Evolutionary conservation across 2,113 vertebrate species (phyloP).

Genomic region (Ictalurus punctatus): DNA sequence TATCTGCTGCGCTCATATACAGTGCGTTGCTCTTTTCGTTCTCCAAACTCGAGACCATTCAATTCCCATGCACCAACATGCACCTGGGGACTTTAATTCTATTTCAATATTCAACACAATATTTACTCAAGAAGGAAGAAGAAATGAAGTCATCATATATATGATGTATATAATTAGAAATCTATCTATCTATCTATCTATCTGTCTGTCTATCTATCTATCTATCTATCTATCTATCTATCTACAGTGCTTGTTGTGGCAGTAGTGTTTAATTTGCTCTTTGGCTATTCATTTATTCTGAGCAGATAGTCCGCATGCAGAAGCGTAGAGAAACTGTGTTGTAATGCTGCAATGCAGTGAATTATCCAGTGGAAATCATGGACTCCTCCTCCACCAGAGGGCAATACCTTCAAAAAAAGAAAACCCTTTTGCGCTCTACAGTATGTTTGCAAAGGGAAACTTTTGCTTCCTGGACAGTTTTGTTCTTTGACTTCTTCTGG

Average conservation of each 20-base stretch:
- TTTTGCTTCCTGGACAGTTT: constrained; percentile 9
- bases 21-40: background rate
- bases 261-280: background rate
- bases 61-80: no score
- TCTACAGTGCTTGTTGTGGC: background rate
- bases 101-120: no score
- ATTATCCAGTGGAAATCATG: constrained; percentile 21
- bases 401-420: constrained; percentile 55
- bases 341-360: constrained; percentile 75
- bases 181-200: background rate
- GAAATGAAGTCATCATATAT: background rate
- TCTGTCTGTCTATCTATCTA: background rate
- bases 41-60: background rate
- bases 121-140: background rate
- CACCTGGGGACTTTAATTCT: no score
- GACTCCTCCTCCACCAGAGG: constrained; percentile 64
- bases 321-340: constrained; percentile 46
- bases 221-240: background rate
- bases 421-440: background rate
- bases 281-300: background rate
- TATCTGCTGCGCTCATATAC: no score
- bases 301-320: background rate
- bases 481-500: constrained; percentile 27
- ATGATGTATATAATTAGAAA: no score
- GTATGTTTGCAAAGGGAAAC: background rate